Conservation (phyloP, 2,888 invertebrate genomes). For the Pherbina coryleti region DNA sequence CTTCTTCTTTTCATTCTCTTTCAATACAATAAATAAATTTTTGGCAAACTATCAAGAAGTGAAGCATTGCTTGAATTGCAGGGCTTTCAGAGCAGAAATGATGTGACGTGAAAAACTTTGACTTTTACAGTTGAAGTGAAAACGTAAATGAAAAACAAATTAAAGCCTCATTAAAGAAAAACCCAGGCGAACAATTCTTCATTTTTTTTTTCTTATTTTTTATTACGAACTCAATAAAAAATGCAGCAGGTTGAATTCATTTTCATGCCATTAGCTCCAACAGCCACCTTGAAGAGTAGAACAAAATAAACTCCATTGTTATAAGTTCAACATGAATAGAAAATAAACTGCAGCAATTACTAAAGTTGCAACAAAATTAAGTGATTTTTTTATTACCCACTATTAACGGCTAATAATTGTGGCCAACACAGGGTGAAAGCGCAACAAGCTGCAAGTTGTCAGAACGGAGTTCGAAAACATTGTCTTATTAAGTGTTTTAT, state of each 20-base stretch:
- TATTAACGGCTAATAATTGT: conserved; percentile 7
- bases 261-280: neutral
- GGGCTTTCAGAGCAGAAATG: conserved; percentile 4
- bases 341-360: neutral
- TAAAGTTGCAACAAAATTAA: conserved; percentile 11
- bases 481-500: neutral
- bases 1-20: neutral
- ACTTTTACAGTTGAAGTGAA: neutral
- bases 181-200: no score
- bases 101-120: neutral
- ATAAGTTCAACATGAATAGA: neutral
- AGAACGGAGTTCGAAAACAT: neutral
- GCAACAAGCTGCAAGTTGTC: no score
- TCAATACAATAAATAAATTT: neutral
- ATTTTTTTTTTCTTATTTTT: no score
- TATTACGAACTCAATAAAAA: no score
- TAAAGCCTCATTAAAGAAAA: neutral
- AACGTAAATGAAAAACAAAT: neutral
- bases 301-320: neutral
- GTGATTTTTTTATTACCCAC: conserved; percentile 7
- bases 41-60: conserved; percentile 7
- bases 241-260: no score
- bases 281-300: neutral
- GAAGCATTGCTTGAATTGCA: neutral
- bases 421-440: neutral